Evolutionary conservation across 2,113 vertebrate genomes (phyloP).

Genomic region (Addax nasomaculatus): DNA sequence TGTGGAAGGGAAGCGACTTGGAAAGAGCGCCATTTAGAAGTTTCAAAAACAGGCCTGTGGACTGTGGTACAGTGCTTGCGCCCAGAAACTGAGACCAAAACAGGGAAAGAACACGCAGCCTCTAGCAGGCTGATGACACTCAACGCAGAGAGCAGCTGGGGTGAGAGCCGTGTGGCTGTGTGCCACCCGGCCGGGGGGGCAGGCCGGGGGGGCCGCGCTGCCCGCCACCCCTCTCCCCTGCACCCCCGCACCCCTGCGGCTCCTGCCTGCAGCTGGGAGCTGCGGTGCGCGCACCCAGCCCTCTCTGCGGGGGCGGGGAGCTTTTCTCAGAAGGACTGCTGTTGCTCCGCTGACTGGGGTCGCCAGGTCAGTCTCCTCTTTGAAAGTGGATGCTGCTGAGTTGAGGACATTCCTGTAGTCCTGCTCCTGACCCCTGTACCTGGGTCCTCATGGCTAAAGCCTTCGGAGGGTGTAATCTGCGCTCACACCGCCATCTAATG

Average conservation of each 20-base stretch:
- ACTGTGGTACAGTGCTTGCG: neutral
- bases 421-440: slow-evolving; percentile 63
- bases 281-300: neutral
- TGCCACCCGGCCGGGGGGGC: too few species aligned
- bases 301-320: neutral
- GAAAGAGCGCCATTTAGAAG: neutral
- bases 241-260: accelerated
- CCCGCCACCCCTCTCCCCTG: too few species aligned
- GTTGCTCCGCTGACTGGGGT: slow-evolving; percentile 74
- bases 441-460: slow-evolving; percentile 44
- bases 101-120: neutral
- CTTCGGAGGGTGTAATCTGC: slow-evolving; percentile 28
- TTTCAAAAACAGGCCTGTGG: neutral
- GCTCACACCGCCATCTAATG: slow-evolving; percentile 85
- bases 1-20: neutral
- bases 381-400: slow-evolving; percentile 66
- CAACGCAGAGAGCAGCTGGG: neutral
- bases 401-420: slow-evolving; percentile 68
- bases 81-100: neutral
- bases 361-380: slow-evolving; percentile 75
- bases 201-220: too few species aligned
- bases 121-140: neutral
- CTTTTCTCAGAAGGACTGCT: slow-evolving; percentile 19
- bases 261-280: too few species aligned
- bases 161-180: accelerated